Evolutionary conservation across 1,140 invertebrate species (phyloP).

Genomic region (Pogonus chalceus): DNA sequence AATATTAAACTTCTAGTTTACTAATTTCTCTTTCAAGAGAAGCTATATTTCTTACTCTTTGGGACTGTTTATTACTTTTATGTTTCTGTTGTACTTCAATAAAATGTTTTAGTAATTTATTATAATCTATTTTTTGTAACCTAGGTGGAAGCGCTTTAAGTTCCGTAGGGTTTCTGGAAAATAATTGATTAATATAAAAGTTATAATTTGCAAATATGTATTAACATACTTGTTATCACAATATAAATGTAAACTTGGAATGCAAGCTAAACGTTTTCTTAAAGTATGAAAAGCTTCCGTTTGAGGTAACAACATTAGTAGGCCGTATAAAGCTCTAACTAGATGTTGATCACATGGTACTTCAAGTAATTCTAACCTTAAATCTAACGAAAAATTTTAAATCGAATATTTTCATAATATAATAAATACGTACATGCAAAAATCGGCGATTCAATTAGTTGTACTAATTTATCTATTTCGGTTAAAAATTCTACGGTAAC

Average conservation of each 20-base stretch:
- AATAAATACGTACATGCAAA: constrained; percentile 88
- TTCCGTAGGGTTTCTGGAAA: constrained; percentile 21
- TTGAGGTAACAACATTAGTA: constrained; percentile 96
- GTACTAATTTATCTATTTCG: constrained; percentile 95
- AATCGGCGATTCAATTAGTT: constrained; percentile 96
- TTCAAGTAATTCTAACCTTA: constrained; percentile 85
- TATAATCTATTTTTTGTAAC: constrained; percentile 47
- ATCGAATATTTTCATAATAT: constrained; percentile 6
- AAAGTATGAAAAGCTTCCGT: constrained; percentile 90
- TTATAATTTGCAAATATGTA: constrained; percentile 8
- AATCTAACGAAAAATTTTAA: constrained; percentile 49
- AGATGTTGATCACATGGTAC: constrained; percentile 67
- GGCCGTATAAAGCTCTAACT: constrained; percentile 84
- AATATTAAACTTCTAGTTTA: neutral
- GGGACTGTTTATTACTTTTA: constrained; percentile 43
- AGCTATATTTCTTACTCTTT: constrained; percentile 22
- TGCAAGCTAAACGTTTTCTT: constrained; percentile 76
- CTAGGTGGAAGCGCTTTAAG: constrained; percentile 22
- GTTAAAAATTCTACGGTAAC: constrained; percentile 92
- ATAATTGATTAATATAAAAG: constrained; percentile 10
- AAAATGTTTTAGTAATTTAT: constrained; percentile 52
- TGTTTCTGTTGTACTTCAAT: constrained; percentile 53
- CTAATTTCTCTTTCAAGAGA: neutral
- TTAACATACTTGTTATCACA: constrained; percentile 32
- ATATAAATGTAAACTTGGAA: constrained; percentile 54